Conservation (phyloP, 2,113 vertebrate genomes). For the Tichodroma muraria region DNA sequence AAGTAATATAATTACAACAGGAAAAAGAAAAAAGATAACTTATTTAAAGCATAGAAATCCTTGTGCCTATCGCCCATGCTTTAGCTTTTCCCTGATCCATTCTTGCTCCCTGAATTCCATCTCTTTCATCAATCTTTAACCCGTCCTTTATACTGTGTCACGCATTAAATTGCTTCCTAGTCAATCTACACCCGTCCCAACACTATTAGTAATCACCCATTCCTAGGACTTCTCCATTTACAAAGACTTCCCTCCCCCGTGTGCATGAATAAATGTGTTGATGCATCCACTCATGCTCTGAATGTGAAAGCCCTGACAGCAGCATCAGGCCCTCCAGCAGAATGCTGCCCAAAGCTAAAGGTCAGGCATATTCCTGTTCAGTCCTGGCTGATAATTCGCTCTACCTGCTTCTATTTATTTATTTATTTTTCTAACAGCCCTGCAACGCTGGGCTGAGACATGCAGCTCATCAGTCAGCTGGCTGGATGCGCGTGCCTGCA, state of each 20-base stretch:
- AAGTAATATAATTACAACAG: not conserved
- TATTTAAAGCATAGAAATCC: not conserved
- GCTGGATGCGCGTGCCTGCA: not conserved
- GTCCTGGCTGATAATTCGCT: not conserved
- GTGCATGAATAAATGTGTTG: not conserved
- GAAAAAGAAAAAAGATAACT: not conserved
- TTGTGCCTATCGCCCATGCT: not conserved
- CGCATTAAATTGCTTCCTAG: not conserved
- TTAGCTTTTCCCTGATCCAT: not conserved
- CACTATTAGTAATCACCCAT: not conserved
- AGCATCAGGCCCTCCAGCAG: not conserved
- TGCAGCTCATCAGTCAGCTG: not conserved
- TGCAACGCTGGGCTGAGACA: not conserved
- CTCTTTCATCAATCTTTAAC: not conserved
- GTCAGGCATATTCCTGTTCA: not conserved
- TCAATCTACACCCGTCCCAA: not conserved
- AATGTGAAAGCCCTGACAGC: not conserved
- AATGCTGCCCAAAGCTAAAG: not conserved
- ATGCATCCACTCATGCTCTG: not conserved
- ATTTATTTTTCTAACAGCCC: not conserved
- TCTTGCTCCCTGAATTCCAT: not conserved
- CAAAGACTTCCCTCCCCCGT: not conserved
- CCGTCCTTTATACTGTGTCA: not conserved
- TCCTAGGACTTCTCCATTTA: not conserved
- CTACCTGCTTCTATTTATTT: not conserved